Percentiles rank a stretch among this genome's conserved stretches.
Conservation (phyloP, 2,888 invertebrate species). For the Scaptomyza cyrtandrae region DNA sequence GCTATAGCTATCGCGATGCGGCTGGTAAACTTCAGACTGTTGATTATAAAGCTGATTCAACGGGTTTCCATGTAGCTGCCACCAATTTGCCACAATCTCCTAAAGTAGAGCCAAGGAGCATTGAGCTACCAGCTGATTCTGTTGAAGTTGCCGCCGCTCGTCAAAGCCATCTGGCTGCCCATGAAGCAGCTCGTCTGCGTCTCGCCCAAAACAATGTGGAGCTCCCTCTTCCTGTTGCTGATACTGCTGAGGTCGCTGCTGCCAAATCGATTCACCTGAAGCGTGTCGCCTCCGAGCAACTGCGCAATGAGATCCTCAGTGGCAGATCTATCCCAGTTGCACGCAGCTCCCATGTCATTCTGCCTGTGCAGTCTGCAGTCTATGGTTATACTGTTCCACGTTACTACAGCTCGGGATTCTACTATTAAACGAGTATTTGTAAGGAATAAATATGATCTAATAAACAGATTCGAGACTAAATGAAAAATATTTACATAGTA, state of each 20-base stretch:
- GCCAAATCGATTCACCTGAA: constrained; percentile 73
- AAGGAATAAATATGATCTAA: constrained; percentile 8
- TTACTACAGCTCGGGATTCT: constrained; percentile 62
- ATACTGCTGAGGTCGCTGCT: constrained; percentile 84
- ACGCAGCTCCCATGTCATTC: constrained; percentile 51
- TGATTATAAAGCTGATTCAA: constrained; percentile 86
- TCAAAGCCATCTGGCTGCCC: constrained; percentile 72
- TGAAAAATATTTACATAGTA: too few species aligned
- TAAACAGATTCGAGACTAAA: constrained; percentile 31
- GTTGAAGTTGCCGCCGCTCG: constrained; percentile 76
- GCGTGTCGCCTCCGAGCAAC: constrained; percentile 66
- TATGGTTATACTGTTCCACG: constrained; percentile 59
- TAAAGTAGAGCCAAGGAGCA: constrained; percentile 8
- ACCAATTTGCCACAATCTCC: constrained; percentile 86
- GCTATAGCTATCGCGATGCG: constrained; percentile 87
- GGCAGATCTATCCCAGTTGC: constrained; percentile 34
- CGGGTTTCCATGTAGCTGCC: constrained; percentile 88
- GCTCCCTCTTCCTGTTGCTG: constrained; percentile 74
- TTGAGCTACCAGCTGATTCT: constrained; percentile 59
- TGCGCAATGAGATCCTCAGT: constrained; percentile 64
- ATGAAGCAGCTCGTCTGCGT: constrained; percentile 75
- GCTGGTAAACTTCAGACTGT: constrained; percentile 87
- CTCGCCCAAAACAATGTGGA: constrained; percentile 65
- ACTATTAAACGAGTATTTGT: constrained; percentile 45
- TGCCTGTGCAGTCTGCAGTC: constrained; percentile 45